Percentiles rank a stretch among this genome's conserved stretches.
These are phyloP conservation scores for Teleogryllus oceanicus DNA, from an alignment of 2,888 invertebrate species.

Conservation along the genomic window DNA sequence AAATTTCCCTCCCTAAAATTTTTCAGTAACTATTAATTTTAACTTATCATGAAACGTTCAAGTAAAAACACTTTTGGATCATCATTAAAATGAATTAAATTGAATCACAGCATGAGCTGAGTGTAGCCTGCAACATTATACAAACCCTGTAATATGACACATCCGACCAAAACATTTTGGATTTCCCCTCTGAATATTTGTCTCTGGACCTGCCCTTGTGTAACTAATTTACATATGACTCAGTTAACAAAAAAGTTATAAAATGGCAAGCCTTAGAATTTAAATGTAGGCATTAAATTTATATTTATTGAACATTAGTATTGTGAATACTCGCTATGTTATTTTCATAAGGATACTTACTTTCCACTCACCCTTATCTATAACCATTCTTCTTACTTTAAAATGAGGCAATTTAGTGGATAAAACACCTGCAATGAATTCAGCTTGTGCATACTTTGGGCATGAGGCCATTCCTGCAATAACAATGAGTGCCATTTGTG, in stretches of 20 bases:
- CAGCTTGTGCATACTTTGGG: neutral
- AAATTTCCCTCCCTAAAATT: too few species aligned
- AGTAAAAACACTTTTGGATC: too few species aligned
- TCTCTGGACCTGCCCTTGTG: too few species aligned
- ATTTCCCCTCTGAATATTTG: too few species aligned
- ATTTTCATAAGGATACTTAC: neutral
- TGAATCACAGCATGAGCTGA: too few species aligned
- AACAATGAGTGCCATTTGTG: neutral
- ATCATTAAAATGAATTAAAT: too few species aligned
- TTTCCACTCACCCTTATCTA: neutral
- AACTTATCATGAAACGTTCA: too few species aligned
- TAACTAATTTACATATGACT: neutral
- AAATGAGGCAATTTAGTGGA: neutral
- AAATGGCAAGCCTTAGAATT: neutral
- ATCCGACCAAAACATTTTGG: too few species aligned
- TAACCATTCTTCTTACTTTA: neutral
- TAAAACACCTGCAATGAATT: neutral
- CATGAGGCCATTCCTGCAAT: neutral
- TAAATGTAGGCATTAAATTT: neutral
- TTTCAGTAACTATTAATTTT: too few species aligned
- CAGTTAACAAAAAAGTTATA: neutral
- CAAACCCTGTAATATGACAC: too few species aligned
- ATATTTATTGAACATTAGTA: neutral
- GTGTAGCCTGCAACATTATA: too few species aligned
- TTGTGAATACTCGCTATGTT: neutral